A percentile compares a stretch with the other conserved stretches of the same genome.
Evolutionary conservation across 2,888 invertebrate species (phyloP).

Genomic region (Troides aeacus): DNA sequence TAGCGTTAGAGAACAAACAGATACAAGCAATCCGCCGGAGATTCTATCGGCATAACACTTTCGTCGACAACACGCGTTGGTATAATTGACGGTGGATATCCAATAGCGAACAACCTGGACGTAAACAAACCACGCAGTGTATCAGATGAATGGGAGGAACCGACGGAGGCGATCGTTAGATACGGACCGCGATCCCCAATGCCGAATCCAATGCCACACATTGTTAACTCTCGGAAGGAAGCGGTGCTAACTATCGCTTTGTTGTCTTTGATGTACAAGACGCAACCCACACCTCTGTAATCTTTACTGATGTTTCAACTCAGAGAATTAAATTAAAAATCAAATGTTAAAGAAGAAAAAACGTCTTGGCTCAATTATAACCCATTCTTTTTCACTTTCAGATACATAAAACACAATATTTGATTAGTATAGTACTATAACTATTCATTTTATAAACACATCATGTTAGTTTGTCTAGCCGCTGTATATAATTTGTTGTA

Average conservation of each 20-base stretch:
- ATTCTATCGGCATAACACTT: constrained; percentile 36
- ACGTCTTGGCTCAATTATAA: no score
- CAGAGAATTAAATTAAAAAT: neutral
- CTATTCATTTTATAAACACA: no score
- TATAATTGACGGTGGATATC: constrained; percentile 29
- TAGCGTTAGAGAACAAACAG: constrained; percentile 24
- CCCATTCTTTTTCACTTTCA: no score
- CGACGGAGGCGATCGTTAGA: constrained; percentile 65
- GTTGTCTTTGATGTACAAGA: constrained; percentile 53
- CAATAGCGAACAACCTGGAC: constrained; percentile 32
- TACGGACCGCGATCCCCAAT: constrained; percentile 66
- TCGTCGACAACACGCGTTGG: constrained; percentile 41
- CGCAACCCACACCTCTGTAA: constrained; percentile 39
- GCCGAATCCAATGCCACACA: constrained; percentile 76
- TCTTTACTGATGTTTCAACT: neutral
- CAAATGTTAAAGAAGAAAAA: neutral
- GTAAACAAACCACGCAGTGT: constrained; percentile 49
- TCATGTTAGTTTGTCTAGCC: no score
- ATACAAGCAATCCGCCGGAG: constrained; percentile 30
- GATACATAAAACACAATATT: no score
- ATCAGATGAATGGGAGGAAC: constrained; percentile 73
- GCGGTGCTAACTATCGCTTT: constrained; percentile 56
- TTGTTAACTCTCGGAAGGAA: constrained; percentile 74
- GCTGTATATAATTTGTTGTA: no score
- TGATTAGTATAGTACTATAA: no score